A percentile compares a stretch with the other conserved stretches of the same genome.
Evolutionary conservation across 23 tunicate genomes (phyloP).

Genomic region (Ascidia mentula): DNA sequence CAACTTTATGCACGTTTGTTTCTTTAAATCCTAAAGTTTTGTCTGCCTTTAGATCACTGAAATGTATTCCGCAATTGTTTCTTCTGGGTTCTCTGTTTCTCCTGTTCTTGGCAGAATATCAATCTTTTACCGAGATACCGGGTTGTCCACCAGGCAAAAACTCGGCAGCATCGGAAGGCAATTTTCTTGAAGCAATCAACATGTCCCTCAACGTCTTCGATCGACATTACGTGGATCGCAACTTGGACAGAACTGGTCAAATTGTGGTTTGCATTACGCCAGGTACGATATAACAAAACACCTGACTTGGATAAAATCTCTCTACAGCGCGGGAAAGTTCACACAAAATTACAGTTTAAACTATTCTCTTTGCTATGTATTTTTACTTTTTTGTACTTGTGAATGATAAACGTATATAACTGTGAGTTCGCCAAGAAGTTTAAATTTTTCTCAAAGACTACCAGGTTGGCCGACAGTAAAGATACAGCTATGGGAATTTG

Average conservation of each 20-base stretch:
- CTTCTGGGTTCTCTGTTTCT: neutral
- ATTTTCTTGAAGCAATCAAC: conserved; percentile 93
- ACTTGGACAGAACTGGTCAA: conserved; percentile 92
- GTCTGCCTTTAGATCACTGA: no score
- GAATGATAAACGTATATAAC: no score
- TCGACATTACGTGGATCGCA: conserved; percentile 72
- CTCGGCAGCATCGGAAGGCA: conserved; percentile 75
- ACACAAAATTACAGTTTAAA: neutral
- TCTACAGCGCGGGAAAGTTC: no score
- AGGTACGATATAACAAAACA: no score
- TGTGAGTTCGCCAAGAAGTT: neutral
- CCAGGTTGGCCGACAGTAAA: no score
- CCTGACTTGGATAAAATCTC: no score
- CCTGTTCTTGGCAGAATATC: conserved; percentile 45
- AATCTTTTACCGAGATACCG: conserved; percentile 42
- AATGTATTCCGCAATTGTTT: no score
- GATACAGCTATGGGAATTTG: no score
- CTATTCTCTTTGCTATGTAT: neutral
- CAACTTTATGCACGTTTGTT: no score
- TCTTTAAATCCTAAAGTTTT: no score
- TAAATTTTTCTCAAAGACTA: no score
- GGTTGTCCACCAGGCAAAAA: conserved; percentile 73
- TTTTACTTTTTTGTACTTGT: neutral
- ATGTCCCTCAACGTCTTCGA: conserved; percentile 90
- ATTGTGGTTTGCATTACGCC: conserved; percentile 86